Conservation (phyloP, 2,113 vertebrate species). For the Oncorhynchus masou region DNA sequence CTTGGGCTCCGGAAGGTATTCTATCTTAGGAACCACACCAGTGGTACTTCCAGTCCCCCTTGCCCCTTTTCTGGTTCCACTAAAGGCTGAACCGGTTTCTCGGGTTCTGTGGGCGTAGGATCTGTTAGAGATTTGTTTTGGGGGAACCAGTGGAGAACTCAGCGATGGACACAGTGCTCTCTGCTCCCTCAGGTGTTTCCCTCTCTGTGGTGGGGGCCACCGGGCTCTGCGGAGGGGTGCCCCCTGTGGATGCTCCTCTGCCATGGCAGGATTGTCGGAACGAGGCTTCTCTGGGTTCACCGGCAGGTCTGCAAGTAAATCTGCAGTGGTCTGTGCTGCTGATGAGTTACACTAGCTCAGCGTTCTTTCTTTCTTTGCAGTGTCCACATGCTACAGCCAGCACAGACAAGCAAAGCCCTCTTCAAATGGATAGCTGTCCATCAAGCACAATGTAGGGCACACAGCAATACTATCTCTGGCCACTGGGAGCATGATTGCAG, state of each 20-base stretch:
- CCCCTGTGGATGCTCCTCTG: slow-evolving; percentile 33
- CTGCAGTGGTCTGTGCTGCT: slow-evolving; percentile 47
- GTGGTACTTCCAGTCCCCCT: slow-evolving; percentile 1
- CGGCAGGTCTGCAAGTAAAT: slow-evolving; percentile 57
- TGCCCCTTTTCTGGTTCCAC: slow-evolving; percentile 10
- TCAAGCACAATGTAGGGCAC: slow-evolving; percentile 65
- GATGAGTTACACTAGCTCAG: slow-evolving; percentile 29
- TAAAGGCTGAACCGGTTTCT: background rate
- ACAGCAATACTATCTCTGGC: slow-evolving; percentile 38
- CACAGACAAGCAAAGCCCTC: slow-evolving; percentile 58
- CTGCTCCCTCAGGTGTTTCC: slow-evolving; percentile 31
- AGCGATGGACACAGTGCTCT: background rate
- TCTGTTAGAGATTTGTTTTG: slow-evolving; percentile 15
- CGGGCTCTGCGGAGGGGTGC: background rate
- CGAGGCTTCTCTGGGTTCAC: slow-evolving; percentile 40
- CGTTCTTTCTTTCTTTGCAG: slow-evolving; percentile 37
- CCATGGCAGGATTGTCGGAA: slow-evolving; percentile 21
- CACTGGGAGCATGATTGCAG: background rate
- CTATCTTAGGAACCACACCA: background rate
- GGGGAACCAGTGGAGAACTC: slow-evolving; percentile 5
- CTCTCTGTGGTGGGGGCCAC: slow-evolving; percentile 3
- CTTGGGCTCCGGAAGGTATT: slow-evolving; percentile 7
- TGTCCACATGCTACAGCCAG: slow-evolving; percentile 63
- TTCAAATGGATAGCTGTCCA: slow-evolving; percentile 62
- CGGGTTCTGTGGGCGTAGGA: background rate